phyloP scores from a whole-genome alignment of 2,888 invertebrate species.

The Eumerus sabulonum region DNA sequence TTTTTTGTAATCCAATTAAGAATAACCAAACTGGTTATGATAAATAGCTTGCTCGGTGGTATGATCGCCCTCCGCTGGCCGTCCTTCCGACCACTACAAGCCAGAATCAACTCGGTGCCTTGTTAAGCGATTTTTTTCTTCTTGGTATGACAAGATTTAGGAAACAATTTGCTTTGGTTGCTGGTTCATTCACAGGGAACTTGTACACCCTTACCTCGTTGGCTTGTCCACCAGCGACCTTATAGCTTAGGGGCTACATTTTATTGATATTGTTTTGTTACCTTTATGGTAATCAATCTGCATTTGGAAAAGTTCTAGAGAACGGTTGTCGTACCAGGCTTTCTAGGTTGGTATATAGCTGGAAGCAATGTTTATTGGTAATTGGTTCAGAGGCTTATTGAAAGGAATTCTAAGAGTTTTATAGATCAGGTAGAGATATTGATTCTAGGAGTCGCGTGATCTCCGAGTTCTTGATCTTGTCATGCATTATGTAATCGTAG shows the following conservation, averaged over 20 bases:
- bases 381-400: not conserved
- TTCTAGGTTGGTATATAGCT: not conserved
- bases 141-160: slow-evolving; percentile 38
- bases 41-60: slow-evolving; percentile 32
- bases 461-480: too few relatives aligned
- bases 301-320: not conserved
- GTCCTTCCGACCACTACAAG: slow-evolving; percentile 11
- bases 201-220: too few relatives aligned
- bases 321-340: not conserved
- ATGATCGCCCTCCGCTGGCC: slow-evolving; percentile 48
- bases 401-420: too few relatives aligned
- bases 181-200: slow-evolving; percentile 56
- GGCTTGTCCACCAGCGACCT: not conserved
- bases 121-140: slow-evolving; percentile 9
- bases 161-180: slow-evolving; percentile 41
- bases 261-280: not conserved
- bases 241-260: not conserved
- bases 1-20: slow-evolving; percentile 42
- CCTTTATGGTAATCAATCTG: not conserved
- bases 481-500: too few relatives aligned
- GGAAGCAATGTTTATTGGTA: not conserved
- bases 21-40: slow-evolving; percentile 56
- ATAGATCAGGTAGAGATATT: too few relatives aligned
- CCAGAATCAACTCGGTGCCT: slow-evolving; percentile 17
- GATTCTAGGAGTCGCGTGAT: too few relatives aligned